Conservation (phyloP, 2,797 vertebrate species). For the Dallia pectoralis region DNA sequence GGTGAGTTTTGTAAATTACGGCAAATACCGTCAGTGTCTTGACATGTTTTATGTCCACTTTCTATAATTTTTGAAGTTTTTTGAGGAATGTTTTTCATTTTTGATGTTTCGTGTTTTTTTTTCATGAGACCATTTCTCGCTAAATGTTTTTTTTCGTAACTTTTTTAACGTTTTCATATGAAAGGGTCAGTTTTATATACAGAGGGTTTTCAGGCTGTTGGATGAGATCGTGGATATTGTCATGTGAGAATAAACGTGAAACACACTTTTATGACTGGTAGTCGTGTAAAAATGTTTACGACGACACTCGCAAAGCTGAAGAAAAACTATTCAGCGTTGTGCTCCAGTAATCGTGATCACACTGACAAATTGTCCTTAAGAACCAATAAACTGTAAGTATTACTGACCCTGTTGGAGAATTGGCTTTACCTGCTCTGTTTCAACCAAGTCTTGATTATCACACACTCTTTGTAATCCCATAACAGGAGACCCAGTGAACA, state of each 20-base stretch:
- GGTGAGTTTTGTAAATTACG: constrained; percentile 62
- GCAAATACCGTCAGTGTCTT: constrained; percentile 76
- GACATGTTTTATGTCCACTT: constrained; percentile 69
- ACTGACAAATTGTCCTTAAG: constrained; percentile 48
- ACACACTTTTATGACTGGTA: constrained; percentile 71
- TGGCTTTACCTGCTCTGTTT: constrained; percentile 79
- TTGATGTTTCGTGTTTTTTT: constrained; percentile 35
- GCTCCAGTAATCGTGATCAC: constrained; percentile 39
- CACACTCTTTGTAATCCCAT: constrained; percentile 81
- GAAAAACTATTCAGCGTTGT: constrained; percentile 44
- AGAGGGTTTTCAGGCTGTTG: constrained; percentile 63
- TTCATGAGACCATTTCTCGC: constrained; percentile 60
- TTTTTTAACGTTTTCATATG: constrained; percentile 73
- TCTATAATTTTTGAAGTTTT: constrained; percentile 66
- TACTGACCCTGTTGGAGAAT: constrained; percentile 72
- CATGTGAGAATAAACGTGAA: constrained; percentile 55
- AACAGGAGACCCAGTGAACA: constrained; percentile 83
- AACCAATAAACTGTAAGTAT: constrained; percentile 64
- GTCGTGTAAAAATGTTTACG: constrained; percentile 32
- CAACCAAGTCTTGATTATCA: constrained; percentile 78
- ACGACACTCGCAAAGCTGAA: constrained; percentile 37
- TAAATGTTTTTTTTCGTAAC: constrained; percentile 63
- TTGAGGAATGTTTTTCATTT: constrained; percentile 66
- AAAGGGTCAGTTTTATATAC: constrained; percentile 64
- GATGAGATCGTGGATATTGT: constrained; percentile 61